Base-by-base conservation (phyloP, 2,797 vertebrate genomes). In the Orientallactaga sibirica region DNA sequence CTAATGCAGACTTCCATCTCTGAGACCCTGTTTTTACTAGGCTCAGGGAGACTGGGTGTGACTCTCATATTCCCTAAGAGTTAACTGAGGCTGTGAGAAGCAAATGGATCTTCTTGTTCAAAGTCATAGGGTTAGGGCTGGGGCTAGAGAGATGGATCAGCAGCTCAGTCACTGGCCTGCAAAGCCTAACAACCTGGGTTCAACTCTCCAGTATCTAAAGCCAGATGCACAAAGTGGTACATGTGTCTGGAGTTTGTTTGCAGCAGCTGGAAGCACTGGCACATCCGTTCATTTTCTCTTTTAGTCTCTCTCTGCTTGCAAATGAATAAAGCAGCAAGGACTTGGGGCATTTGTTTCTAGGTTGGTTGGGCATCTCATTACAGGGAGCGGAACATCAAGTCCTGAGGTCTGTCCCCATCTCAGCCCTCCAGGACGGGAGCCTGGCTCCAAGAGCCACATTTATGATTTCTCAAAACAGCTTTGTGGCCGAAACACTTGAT, bases 1-100 rank as follows among this genome's bases (percentile, higher is more conserved):
- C 4, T 5, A 3, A 3, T 1, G 33, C 0, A 2, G 8, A 3
- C 14, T 77, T 41, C n/a, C 22, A 12, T 18, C 25, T n/a, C 67
- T 15, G 58, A 12, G 70, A 62, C 74, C 33, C 27, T 1, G 27
- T 18, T 27, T 41, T 85, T 86, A 15, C 52, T 48, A 29, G 75
- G 78, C 18, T 61, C 27, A 19, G 81, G 15, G 75, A 79, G 75
- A 24, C 67, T 20, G 71, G 18, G 5, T 25, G 12, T 2, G 15
- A 64, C 86, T 64, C 66, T 61, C 27, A 2, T 33, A 8, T 33
- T 78, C 83, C 20, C 55, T 71, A 5, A 20, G 74, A 86, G 43
- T 20, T 33, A 66, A 64, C 3, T 1, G 16, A 20, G 27, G 37
- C 75, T n/a, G n/a, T 19, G 48, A 33, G 9, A 4, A 37, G 15